Base-by-base conservation (phyloP, 2,888 invertebrate genomes). In the Caenorhabditis sinica region DNA sequence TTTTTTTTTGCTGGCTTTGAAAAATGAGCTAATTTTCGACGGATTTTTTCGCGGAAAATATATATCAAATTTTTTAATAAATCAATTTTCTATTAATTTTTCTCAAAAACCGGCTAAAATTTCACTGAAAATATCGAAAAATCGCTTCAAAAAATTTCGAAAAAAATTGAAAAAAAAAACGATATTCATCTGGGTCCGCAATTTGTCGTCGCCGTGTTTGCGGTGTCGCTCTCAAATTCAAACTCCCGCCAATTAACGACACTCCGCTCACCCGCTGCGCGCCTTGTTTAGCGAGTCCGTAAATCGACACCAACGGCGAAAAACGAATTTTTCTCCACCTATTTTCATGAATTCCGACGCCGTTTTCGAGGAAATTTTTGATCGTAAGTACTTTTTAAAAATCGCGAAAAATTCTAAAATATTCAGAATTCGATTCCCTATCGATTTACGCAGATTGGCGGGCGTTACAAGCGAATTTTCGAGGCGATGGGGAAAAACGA, bases 241-340 rank as follows among this genome's bases (percentile, higher is more conserved):
- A 63, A 63, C 20, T 43, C 43, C 63, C 63, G 63, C 63, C 30
- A 49, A 53, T 56, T n/a, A 58, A 77, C 77, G 77, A 77, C 61
- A 36, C 77, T 77, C 69, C 77, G 77, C 25, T 51, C 51, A 63
- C 4, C 49, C 69, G 61, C 77, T 1, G 1, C 9, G 58, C 61
- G 36, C 61, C 25, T 13, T 63, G 49, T 69, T 69, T 77, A 69
- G 8, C 40, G 33, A n/a, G n/a, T n/a, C 43, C 77, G 75, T 76
- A 76, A 68, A 68, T 76, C 75, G 6, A 68, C 60, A 25, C 53
- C 9, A 6, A 2, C 20, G 15, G 36, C 25, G 17, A n/a, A n/a
- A n/a, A n/a, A 25, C 68, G 51, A 33, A 60, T 53, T 49, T 49
- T 53, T 69, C 43, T 56, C 36, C 28, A 11, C 77, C 77, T 69